phyloP scores from a whole-genome alignment of 2,113 vertebrate species.

The Sterrhoptilus dennistouni region DNA sequence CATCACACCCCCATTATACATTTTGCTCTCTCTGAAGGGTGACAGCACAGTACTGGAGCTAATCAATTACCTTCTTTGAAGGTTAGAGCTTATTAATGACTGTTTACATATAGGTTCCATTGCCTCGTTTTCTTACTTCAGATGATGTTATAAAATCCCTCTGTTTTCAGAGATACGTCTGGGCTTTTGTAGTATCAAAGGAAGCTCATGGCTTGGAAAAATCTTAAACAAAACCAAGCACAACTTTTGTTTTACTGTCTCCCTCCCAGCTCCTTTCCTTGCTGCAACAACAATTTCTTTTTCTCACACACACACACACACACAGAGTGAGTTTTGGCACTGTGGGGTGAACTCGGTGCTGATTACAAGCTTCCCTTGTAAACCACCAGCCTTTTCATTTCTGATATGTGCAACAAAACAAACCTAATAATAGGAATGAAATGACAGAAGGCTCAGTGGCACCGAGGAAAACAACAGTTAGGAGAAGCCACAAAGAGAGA shows the following conservation, averaged over 20 bases:
- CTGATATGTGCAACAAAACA: conserved; percentile 72
- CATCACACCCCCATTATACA: not conserved
- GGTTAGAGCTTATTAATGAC: not conserved
- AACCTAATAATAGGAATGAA: conserved; percentile 75
- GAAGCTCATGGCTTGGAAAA: conserved; percentile 42
- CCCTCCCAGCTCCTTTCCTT: not conserved
- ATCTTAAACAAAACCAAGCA: not conserved
- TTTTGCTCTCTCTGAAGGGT: conserved; percentile 6
- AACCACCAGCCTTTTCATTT: conserved; percentile 75
- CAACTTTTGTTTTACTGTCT: not conserved
- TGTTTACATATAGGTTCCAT: conserved; percentile 23
- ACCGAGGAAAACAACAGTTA: conserved; percentile 67
- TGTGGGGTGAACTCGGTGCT: conserved; percentile 55
- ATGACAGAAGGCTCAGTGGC: conserved; percentile 66
- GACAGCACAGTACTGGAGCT: not conserved
- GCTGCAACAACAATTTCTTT: conserved; percentile 14
- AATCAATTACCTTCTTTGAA: conserved; percentile 43
- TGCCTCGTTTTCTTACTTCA: not conserved
- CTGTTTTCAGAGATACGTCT: conserved; percentile 15
- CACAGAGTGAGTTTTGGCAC: conserved; percentile 61
- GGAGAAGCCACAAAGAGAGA: conserved; percentile 65
- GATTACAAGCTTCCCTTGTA: conserved; percentile 73
- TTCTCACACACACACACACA: not conserved
- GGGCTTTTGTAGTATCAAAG: conserved; percentile 3
- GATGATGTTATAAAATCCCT: not conserved